Base-by-base conservation (phyloP, 2,113 vertebrate species). In the Grammomys dolichurus region DNA sequence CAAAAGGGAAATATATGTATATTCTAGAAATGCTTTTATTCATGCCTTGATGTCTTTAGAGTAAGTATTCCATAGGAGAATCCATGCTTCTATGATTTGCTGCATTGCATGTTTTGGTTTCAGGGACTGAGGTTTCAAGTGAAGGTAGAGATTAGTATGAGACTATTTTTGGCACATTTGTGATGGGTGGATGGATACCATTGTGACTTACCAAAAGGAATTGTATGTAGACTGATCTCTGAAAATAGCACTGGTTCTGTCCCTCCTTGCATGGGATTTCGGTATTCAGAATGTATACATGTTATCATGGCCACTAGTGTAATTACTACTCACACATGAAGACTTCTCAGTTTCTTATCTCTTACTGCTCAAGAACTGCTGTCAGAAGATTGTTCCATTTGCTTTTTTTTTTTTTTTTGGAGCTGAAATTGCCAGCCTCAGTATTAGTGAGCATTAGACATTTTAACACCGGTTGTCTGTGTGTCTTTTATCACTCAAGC, bases 151-250 rank as follows among this genome's bases (percentile, higher is more conserved):
- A 63, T 88, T 92, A 92, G 69, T 90, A 84, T 65, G 82, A 81
- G 87, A 93, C 80, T 96, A 43, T 82, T 89, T 51, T 89, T 97
- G 96, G 92, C 63, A 77, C 56, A 12, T 40, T 31, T 92, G 40
- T 75, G 43, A 78, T 28, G 3, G 84, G 81, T 17, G 63, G 58
- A 63, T 43, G 7, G 70, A 20, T 40, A 73, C 77, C 77, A 43
- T 95, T 96, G 96, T 96, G 28, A 97, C 70, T 97, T 97, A 95
- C 65, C 95, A 95, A 95, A 87, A 85, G 93, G 43, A 75, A 14
- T 87, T 95, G 69, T 63, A 70, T 40, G 40, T 40, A 40, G 93
- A 76, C 90, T 73, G 77, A 56, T 76, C 46, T 95, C 94, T 89
- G 95, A 92, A 95, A 98, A 96, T 73, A 94, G 36, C 20, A 85